Evolutionary conservation across 2,113 vertebrate genomes (phyloP).

Genomic region (Xiphophorus couchianus): DNA sequence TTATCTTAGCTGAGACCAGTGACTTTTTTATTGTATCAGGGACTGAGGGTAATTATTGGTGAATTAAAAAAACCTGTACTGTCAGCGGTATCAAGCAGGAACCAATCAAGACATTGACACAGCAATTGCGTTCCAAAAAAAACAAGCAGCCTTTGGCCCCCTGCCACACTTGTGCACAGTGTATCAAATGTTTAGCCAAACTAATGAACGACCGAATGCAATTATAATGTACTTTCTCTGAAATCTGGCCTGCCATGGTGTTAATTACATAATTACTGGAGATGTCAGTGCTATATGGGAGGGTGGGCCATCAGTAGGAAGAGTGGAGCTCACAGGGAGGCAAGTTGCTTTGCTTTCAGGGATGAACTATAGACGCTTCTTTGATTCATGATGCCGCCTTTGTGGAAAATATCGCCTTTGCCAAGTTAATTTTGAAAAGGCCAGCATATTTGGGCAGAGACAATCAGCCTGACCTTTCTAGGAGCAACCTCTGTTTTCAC

Average conservation of each 20-base stretch:
- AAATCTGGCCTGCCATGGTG: slow-evolving; percentile 81
- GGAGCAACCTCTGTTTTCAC: slow-evolving; percentile 70
- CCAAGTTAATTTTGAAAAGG: slow-evolving; percentile 85
- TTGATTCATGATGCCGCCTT: slow-evolving; percentile 83
- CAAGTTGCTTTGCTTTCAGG: slow-evolving; percentile 65
- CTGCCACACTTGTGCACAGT: slow-evolving; percentile 69
- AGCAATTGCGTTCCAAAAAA: slow-evolving; percentile 60
- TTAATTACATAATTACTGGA: slow-evolving; percentile 85
- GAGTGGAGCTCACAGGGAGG: slow-evolving; percentile 46
- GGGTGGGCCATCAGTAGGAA: slow-evolving; percentile 50
- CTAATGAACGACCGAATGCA: slow-evolving; percentile 80
- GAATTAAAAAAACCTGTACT: slow-evolving; percentile 76
- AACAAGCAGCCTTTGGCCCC: slow-evolving; percentile 72
- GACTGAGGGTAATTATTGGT: slow-evolving; percentile 77
- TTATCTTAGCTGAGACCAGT: slow-evolving; percentile 63
- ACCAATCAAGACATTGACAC: slow-evolving; percentile 80
- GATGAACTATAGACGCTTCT: slow-evolving; percentile 77
- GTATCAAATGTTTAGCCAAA: slow-evolving; percentile 70
- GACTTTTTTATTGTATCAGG: slow-evolving; percentile 72
- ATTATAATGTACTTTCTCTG: slow-evolving; percentile 80
- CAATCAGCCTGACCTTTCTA: slow-evolving; percentile 85
- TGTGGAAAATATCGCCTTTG: slow-evolving; percentile 82
- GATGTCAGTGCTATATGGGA: slow-evolving; percentile 66
- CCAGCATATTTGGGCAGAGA: slow-evolving; percentile 84
- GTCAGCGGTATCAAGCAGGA: slow-evolving; percentile 78